Percentiles rank a stretch among this genome's conserved stretches.
Evolutionary conservation across 2,113 vertebrate genomes (phyloP).

Genomic region (Pachycephala philippinensis): DNA sequence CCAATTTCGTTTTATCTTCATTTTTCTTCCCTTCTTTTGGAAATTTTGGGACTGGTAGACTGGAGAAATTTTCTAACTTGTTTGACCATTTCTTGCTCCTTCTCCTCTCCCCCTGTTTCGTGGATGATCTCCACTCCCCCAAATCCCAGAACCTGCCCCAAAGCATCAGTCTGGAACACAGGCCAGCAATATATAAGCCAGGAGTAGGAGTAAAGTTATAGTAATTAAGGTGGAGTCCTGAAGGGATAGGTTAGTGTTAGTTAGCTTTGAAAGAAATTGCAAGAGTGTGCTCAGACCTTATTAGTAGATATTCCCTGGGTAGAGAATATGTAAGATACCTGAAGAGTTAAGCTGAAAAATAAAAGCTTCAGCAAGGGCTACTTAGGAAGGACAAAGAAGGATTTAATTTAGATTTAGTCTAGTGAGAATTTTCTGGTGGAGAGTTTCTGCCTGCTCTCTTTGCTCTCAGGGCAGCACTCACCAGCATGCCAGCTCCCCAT

Average conservation of each 20-base stretch:
- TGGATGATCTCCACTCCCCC: fast-evolving
- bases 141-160: neutral
- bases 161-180: neutral
- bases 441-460: neutral
- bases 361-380: neutral
- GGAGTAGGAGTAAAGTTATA: neutral
- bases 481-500: neutral
- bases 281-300: neutral
- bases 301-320: neutral
- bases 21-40: neutral
- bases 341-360: neutral
- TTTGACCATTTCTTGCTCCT: neutral
- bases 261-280: conserved; percentile 17
- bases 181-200: neutral
- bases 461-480: neutral
- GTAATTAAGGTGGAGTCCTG: conserved; percentile 15
- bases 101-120: neutral
- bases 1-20: neutral
- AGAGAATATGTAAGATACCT: neutral
- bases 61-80: neutral
- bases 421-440: neutral
- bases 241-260: neutral
- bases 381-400: neutral
- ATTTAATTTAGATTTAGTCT: neutral
- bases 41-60: neutral